Percentiles rank a stretch among this genome's conserved stretches.
Evolutionary conservation across 2,113 vertebrate genomes (phyloP).

Genomic region (Myotis brandtii): DNA sequence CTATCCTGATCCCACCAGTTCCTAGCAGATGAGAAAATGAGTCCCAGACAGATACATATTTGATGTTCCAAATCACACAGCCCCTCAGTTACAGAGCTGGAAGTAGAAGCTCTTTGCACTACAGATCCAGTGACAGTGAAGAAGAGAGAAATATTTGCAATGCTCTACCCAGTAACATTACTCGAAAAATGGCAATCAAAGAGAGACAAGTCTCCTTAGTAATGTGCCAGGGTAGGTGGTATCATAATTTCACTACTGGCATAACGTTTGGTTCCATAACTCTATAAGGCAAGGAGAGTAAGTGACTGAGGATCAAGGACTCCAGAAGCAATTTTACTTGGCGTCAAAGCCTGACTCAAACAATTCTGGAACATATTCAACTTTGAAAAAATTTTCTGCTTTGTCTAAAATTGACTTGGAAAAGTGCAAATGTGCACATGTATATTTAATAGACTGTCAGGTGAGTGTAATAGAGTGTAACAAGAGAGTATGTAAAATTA

Average conservation of each 20-base stretch:
- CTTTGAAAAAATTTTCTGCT: background rate
- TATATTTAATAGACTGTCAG: background rate
- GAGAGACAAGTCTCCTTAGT: background rate
- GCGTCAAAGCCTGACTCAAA: background rate
- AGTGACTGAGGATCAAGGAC: background rate
- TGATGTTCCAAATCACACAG: background rate
- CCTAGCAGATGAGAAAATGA: background rate
- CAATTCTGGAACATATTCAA: background rate
- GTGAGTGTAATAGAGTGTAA: background rate
- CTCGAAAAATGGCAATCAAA: background rate
- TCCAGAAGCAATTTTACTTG: background rate
- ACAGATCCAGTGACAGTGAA: background rate
- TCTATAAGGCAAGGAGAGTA: background rate
- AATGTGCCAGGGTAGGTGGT: background rate
- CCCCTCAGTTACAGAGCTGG: background rate
- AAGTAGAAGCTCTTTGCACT: background rate
- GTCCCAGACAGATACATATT: background rate
- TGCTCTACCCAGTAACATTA: background rate
- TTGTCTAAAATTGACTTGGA: background rate
- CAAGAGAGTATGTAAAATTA: background rate
- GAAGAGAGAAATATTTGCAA: background rate
- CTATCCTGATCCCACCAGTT: background rate
- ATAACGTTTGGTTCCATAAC: background rate
- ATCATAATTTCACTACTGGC: background rate
- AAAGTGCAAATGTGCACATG: background rate